Base-by-base conservation (phyloP, 2,888 invertebrate species). In the Eumacrocentrus americanus region DNA sequence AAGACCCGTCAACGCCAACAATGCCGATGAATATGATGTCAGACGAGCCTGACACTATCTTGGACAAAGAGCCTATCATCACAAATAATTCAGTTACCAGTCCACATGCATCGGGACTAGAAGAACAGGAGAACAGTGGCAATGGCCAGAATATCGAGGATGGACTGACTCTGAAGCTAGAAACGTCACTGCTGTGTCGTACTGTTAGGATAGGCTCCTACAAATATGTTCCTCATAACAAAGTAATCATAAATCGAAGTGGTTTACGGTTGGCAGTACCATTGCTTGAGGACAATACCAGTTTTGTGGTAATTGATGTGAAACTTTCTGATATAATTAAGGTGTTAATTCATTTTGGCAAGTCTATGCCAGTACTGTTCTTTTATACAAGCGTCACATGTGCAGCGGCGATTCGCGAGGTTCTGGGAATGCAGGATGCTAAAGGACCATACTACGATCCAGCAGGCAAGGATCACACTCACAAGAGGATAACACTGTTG, bases 191-290 rank as follows among this genome's bases (percentile, higher is more conserved):
- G 9, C 81, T 83, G 14, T 94, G 94, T 79, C 86, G 91, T 67
- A 90, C 91, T 16, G 88, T 95, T 58, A 85, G 94, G 66, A 89
- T 95, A 76, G 95, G 95, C 37, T 91, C 93, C 12, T 91, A 92
- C 77, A 89, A 90, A 82, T 91, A 89, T 74, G 85, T 88, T 67
- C 90, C 92, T 22, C 85, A 84, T 62, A 90, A 91, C 76, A 87
- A 88, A 80, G 89, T 94, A 79, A 76, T 84, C 62, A 73, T 84
- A 47, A 82, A 83, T 2, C 72, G 81, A 20, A 73, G 71, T 61
- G 83, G 83, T 38, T 72, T 86, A 38, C 77, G 75, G 65, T 75
- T 84, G 29, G 72, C 71, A 34, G 78, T 84, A 47, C 84, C 84
- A 51, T 71, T 81, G 51, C 69, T 82, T 48, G 80, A 80, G 71